These are phyloP conservation scores for Ctenosaura bakeri DNA, from an alignment of 2,797 vertebrate genomes.

Conservation along the genomic window DNA sequence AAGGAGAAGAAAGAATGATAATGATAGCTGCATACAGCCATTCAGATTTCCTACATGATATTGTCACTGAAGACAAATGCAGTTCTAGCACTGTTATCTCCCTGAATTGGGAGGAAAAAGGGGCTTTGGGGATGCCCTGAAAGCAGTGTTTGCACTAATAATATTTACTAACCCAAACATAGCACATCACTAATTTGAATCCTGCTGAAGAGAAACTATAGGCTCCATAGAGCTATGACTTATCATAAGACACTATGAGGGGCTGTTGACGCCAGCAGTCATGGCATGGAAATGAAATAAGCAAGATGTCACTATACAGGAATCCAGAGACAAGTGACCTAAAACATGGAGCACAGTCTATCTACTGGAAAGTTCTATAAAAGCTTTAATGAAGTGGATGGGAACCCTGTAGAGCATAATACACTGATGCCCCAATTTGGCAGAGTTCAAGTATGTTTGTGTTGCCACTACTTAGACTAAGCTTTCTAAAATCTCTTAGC, in stretches of 20 bases:
- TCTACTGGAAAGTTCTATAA: not conserved
- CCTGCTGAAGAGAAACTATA: not conserved
- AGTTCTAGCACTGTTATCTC: not conserved
- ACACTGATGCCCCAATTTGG: not conserved
- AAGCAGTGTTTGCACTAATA: not conserved
- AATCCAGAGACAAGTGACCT: not conserved
- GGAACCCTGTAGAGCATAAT: not conserved
- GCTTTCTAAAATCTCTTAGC: not conserved
- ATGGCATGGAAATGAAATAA: constrained; percentile 15
- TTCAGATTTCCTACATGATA: not conserved
- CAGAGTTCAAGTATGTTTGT: not conserved
- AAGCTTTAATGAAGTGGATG: not conserved
- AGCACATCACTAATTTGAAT: not conserved
- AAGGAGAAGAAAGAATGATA: not conserved
- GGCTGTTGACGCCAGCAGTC: constrained; percentile 29
- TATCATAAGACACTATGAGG: constrained; percentile 7
- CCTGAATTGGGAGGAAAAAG: not conserved
- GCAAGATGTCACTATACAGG: not conserved
- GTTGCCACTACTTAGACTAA: not conserved
- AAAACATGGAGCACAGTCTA: not conserved
- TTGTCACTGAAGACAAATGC: not conserved
- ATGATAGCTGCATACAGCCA: not conserved
- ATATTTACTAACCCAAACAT: not conserved
- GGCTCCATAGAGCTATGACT: not conserved
- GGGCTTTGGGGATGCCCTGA: not conserved